Percentiles rank a stretch among this genome's conserved stretches.
Evolutionary conservation across 30 jellyfish, hydroid and myxozoan species (phyloP).

Genomic region (Nemopilema nomurai): DNA sequence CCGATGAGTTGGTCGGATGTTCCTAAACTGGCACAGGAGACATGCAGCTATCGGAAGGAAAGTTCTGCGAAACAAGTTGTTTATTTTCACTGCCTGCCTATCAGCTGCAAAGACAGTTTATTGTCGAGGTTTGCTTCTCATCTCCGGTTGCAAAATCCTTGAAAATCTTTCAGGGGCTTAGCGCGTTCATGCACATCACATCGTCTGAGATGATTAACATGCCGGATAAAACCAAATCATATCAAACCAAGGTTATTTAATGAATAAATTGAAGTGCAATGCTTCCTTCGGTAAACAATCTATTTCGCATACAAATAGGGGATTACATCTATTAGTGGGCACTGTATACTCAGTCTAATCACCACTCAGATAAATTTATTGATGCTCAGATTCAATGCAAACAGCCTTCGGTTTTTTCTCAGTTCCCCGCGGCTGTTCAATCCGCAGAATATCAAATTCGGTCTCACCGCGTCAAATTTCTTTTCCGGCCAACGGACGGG

Average conservation of each 20-base stretch:
- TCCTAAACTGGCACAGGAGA: background rate
- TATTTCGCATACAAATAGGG: conserved; percentile 41
- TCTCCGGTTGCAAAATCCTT: background rate
- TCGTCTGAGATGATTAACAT: conserved; percentile 10
- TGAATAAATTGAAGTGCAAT: conserved; percentile 39
- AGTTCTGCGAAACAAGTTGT: background rate
- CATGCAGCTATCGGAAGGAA: background rate
- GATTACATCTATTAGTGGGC: conserved; percentile 40
- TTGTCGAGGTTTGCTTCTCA: background rate
- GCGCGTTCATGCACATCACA: conserved; percentile 45
- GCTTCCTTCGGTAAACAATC: conserved; percentile 28
- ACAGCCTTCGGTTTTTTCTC: background rate
- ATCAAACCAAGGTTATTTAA: conserved; percentile 38
- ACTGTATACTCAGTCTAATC: background rate
- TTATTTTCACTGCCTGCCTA: background rate
- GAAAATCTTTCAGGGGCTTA: conserved; percentile 30
- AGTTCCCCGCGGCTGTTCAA: background rate
- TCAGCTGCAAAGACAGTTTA: background rate
- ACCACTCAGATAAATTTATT: background rate
- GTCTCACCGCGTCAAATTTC: background rate
- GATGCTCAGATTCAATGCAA: background rate
- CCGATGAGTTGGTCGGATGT: background rate
- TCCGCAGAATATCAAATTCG: background rate
- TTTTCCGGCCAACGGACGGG: no score
- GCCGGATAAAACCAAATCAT: conserved; percentile 40